These are phyloP conservation scores for Hylaeus anthracinus DNA, from an alignment of 1,140 invertebrate genomes.

Conservation along the genomic window DNA sequence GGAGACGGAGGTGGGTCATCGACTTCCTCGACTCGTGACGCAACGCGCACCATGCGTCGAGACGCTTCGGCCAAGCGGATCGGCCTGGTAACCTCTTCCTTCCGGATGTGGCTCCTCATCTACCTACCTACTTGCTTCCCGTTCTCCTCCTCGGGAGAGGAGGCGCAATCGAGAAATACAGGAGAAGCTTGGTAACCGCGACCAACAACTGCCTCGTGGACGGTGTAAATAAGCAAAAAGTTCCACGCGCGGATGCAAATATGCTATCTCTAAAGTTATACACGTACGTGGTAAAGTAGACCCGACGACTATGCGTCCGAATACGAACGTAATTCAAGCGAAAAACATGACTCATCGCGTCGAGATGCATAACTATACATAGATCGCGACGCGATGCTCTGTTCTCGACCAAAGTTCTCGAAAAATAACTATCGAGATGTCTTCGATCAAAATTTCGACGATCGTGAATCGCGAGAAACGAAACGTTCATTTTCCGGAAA, in stretches of 20 bases:
- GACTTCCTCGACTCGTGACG: constrained; percentile 59
- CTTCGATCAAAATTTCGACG: constrained; percentile 16
- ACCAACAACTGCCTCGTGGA: background rate
- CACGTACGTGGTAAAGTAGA: background rate
- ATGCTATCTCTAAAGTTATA: background rate
- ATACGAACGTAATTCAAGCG: background rate
- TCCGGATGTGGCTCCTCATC: constrained; percentile 43
- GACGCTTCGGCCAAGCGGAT: constrained; percentile 50
- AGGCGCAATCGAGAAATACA: background rate
- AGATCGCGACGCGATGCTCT: background rate
- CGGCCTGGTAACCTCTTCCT: constrained; percentile 63
- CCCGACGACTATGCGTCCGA: background rate
- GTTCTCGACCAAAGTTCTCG: background rate
- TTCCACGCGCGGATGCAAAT: background rate
- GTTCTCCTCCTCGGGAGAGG: background rate
- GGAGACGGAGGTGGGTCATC: constrained; percentile 60
- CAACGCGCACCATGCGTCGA: constrained; percentile 44
- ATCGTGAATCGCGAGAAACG: constrained; percentile 8
- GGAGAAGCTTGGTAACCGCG: too few relatives aligned
- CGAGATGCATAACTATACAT: background rate
- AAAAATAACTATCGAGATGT: too few relatives aligned
- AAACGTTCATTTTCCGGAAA: too few relatives aligned
- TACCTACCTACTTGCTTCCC: background rate
- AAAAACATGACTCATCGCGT: constrained; percentile 5
- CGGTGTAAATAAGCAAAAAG: background rate